phyloP scores from a whole-genome alignment of 1,140 invertebrate species.

The Tetraneura akinire region DNA sequence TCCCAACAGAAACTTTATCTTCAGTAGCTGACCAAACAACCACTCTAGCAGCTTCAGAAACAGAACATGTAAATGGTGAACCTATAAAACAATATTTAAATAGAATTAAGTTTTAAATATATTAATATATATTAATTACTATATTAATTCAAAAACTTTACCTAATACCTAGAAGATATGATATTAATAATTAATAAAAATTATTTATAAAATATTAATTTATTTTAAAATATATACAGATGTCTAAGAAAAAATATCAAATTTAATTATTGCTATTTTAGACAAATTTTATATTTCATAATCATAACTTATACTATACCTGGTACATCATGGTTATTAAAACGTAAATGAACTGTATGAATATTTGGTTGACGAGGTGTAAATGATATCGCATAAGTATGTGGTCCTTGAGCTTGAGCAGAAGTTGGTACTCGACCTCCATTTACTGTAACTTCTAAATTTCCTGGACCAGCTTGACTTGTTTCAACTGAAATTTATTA shows the following conservation, averaged over 20 bases:
- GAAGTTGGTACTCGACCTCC: constrained; percentile 93
- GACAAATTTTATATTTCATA: neutral
- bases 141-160: too few species aligned
- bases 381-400: constrained; percentile 96
- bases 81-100: constrained; percentile 56
- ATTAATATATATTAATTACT: neutral
- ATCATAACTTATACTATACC: constrained; percentile 61
- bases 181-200: too few species aligned
- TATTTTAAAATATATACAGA: neutral
- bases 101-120: too few species aligned
- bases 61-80: constrained; percentile 74
- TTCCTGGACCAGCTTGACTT: constrained; percentile 92
- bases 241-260: too few species aligned
- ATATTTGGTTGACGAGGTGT: constrained; percentile 84
- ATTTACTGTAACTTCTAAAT: constrained; percentile 95
- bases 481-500: constrained; percentile 79
- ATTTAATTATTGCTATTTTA: neutral
- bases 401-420: constrained; percentile 90
- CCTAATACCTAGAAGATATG: too few species aligned
- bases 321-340: constrained; percentile 94
- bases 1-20: constrained; percentile 89
- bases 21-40: constrained; percentile 69
- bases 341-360: constrained; percentile 91
- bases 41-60: constrained; percentile 74
- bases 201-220: neutral